Conservation (phyloP, 2,113 vertebrate species). For the Eclectus roratus region DNA sequence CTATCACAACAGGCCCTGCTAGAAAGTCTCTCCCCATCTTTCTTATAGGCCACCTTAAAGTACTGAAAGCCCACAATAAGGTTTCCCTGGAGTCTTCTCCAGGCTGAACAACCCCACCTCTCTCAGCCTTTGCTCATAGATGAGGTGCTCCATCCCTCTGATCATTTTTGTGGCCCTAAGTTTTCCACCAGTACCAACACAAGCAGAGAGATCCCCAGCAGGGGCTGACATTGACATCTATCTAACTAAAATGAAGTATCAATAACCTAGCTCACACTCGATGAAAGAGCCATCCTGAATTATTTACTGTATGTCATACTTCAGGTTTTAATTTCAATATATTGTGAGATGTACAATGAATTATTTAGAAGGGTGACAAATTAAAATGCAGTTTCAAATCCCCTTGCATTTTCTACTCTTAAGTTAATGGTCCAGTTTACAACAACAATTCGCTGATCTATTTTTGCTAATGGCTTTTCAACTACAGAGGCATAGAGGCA, state of each 20-base stretch:
- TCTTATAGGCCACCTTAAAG: background rate
- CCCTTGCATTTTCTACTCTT: background rate
- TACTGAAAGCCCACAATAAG: background rate
- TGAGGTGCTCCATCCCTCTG: background rate
- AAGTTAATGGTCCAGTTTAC: background rate
- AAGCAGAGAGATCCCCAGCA: background rate
- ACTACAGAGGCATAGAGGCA: background rate
- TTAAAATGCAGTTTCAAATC: conserved; percentile 34
- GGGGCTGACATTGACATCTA: background rate
- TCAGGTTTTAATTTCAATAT: conserved; percentile 66
- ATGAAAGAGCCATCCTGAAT: conserved; percentile 76
- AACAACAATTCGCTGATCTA: background rate
- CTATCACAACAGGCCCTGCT: background rate
- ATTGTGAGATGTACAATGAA: conserved; percentile 40
- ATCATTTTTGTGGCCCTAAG: background rate
- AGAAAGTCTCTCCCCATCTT: background rate
- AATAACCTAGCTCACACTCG: conserved; percentile 67
- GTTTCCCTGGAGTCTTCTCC: background rate
- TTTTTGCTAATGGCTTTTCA: background rate
- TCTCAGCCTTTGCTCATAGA: background rate
- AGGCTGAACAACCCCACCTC: background rate
- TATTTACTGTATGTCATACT: conserved; percentile 80
- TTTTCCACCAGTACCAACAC: background rate
- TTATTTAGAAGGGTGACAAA: conserved; percentile 44
- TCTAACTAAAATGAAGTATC: conserved; percentile 69